Evolutionary conservation across 2,797 vertebrate species (phyloP), one percentile per base, ranked within the genome.

Genomic region (Tenualosa thibaudeaui): DNA sequence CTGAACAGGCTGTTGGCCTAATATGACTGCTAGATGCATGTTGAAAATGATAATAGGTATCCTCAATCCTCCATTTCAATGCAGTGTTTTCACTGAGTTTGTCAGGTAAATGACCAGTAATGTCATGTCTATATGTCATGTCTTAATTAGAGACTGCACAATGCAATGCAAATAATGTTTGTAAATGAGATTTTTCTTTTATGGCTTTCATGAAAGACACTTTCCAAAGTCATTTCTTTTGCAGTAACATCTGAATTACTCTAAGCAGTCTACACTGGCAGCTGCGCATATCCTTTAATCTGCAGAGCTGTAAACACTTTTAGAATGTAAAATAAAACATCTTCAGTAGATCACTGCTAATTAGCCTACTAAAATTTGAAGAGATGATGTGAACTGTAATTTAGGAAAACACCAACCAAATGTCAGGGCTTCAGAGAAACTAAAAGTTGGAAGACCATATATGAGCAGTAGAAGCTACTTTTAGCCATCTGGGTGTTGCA

Each of bases 321-420:
- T 24, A n/a, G 26, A 68, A 68, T 68, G 24, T 62, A 4, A 75
- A 75, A 43, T 75, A 40, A 40, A 40, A 75, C 5, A 1, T 40
- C 46, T 3, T 4, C 46, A 15, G 51, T 53, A 75, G 31, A 75
- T 43, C 68, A 6, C 26, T 40, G 15, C 3, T 40, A 83, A 3
- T 7, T 46, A 46, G 46, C 46, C 46, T 7, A 46, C 46, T 89
- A 84, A 37, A 31, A 75, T 78, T n/a, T 78, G 43, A 40, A 46
- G 37, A 78, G 19, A 90, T 89, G 85, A 9, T 90, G 50, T 86
- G 84, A 40, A 81, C 31, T 83, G 88, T 86, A 81, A 71, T 81
- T 86, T 88, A 40, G 22, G 71, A 78, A 46, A 78, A 15, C 0
- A 46, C 65, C 37, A 31, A 46, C 13, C 68, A 43, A 19, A 37